Percentiles rank a stretch among this genome's conserved stretches.
Evolutionary conservation across 2,888 invertebrate genomes (phyloP).

Genomic region (Antheraea assamensis): DNA sequence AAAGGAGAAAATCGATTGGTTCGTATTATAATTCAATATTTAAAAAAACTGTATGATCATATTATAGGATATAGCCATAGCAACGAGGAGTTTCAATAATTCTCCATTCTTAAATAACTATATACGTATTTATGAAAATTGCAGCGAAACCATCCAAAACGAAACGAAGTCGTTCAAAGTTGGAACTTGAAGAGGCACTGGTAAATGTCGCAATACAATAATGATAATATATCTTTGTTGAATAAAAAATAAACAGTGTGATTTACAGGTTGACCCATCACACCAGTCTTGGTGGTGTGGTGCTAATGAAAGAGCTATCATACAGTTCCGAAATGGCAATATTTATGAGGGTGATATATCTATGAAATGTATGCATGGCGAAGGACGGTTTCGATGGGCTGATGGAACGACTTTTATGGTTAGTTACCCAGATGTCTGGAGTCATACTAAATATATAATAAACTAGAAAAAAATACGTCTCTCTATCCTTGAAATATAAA

Average conservation of each 20-base stretch:
- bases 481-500: too few species aligned
- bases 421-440: slow-evolving; percentile 24
- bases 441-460: neutral
- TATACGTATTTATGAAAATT: neutral
- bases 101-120: neutral
- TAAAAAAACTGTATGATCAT: neutral
- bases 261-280: slow-evolving; percentile 41
- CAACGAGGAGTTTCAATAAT: neutral
- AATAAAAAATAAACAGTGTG: neutral
- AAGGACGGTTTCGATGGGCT: slow-evolving; percentile 81
- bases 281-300: slow-evolving; percentile 58
- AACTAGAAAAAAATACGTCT: neutral
- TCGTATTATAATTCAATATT: slow-evolving; percentile 17
- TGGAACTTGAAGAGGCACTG: slow-evolving; percentile 45
- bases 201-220: slow-evolving; percentile 30
- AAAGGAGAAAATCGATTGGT: slow-evolving; percentile 51
- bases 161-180: slow-evolving; percentile 53
- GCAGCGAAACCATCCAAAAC: slow-evolving; percentile 47
- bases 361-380: slow-evolving; percentile 82
- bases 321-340: slow-evolving; percentile 82
- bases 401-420: slow-evolving; percentile 82
- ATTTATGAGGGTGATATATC: slow-evolving; percentile 79
- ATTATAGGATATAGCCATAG: neutral
- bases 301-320: slow-evolving; percentile 71
- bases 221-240: neutral